These are phyloP conservation scores for Cheilinus undulatus DNA, from an alignment of 2,113 vertebrate species.

Conservation along the genomic window DNA sequence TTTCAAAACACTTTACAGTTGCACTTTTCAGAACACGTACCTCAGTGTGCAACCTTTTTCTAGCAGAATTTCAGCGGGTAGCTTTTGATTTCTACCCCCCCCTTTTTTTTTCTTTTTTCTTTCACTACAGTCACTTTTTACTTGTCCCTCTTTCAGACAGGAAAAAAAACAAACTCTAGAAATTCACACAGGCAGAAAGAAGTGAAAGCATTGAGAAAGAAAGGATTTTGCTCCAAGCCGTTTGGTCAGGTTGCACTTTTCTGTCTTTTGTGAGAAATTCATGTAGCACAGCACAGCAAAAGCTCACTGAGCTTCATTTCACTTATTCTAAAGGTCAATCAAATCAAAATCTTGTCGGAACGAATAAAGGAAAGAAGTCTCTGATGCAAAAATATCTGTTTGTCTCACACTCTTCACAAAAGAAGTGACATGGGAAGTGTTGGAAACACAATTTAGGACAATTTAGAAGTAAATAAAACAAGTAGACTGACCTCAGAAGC, in stretches of 20 bases:
- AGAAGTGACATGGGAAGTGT: background rate
- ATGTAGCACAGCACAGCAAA: background rate
- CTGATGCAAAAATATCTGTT: background rate
- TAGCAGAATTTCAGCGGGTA: no score
- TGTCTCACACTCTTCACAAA: background rate
- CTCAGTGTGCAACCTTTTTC: no score
- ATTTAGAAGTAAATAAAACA: background rate
- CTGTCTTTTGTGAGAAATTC: slow-evolving; percentile 12
- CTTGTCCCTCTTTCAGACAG: slow-evolving; percentile 1
- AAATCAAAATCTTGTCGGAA: slow-evolving; percentile 2
- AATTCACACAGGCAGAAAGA: slow-evolving; percentile 2
- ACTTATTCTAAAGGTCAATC: slow-evolving; percentile 6
- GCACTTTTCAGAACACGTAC: no score
- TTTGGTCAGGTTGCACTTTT: background rate
- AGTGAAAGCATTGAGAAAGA: slow-evolving; percentile 9
- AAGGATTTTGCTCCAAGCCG: slow-evolving; percentile 2
- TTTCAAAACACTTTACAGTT: no score
- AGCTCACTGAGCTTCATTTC: slow-evolving; percentile 9
- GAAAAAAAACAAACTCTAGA: background rate
- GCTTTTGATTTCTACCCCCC: no score
- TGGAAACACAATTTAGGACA: background rate
- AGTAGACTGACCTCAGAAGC: no score
- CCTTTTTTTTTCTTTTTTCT: background rate
- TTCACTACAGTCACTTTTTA: background rate
- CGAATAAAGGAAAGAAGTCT: background rate